A percentile compares a stretch with the other conserved stretches of the same genome.
Conservation (phyloP, 2,797 vertebrate genomes). For the Enteromius radiatus region DNA sequence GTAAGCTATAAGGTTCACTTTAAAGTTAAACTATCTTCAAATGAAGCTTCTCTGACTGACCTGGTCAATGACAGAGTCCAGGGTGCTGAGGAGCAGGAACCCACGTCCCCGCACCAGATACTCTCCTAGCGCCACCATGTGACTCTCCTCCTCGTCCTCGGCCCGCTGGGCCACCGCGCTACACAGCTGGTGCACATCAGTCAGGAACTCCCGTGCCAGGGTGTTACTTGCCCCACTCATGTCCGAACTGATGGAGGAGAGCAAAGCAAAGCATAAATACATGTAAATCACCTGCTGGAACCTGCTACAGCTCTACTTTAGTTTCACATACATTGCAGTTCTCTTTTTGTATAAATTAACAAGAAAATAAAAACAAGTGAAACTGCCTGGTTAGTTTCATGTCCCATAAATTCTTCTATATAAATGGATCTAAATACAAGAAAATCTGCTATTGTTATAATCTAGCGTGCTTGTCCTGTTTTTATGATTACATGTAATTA, state of each 20-base stretch:
- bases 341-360: conserved; percentile 13
- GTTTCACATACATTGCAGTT: conserved; percentile 22
- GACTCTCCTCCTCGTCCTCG: conserved; percentile 94
- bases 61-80: conserved; percentile 95
- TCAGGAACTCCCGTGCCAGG: conserved; percentile 96
- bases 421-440: neutral
- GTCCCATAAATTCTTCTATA: conserved; percentile 3
- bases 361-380: conserved; percentile 15
- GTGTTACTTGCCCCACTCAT: conserved; percentile 98
- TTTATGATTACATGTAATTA: neutral
- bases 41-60: conserved; percentile 68
- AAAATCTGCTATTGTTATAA: neutral
- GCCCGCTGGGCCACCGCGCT: conserved; percentile 90
- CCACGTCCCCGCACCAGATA: conserved; percentile 94
- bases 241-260: conserved; percentile 82
- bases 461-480: neutral
- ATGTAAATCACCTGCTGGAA: neutral
- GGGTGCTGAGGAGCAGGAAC: conserved; percentile 89
- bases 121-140: conserved; percentile 94
- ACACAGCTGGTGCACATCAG: conserved; percentile 94
- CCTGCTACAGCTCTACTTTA: neutral
- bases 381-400: conserved; percentile 5
- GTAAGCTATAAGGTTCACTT: too few species aligned
- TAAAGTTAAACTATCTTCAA: neutral
- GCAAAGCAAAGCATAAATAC: neutral